Evolutionary conservation across 2,888 invertebrate species (phyloP), one percentile per base, ranked within the genome.

Genomic region (Hedya salicella): DNA sequence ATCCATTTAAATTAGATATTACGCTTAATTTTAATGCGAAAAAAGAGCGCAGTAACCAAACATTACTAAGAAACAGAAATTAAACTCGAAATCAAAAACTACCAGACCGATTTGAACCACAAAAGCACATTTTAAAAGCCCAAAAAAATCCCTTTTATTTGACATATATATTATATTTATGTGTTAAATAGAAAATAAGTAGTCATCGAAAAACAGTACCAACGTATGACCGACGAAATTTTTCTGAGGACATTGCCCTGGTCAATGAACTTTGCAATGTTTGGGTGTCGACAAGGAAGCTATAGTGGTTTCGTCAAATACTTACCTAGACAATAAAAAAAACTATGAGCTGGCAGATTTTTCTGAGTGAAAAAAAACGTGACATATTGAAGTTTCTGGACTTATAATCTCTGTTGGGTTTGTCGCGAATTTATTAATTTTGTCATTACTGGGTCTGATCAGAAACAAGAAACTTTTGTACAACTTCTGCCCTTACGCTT

Each of bases 241-340:
- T 60, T 53, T 54, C 19, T 19, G n/a, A 39, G 65, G 59, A 25
- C 52, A 16, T 30, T 53, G 21, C 21, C 52, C 52, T n/a, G 59
- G 52, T 59, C 39, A 44, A 44, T 3, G 59, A 65, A 4, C 65
- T 46, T 57, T 36, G 50, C 65, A 53, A 39, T 65, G 59, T 65
- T 65, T 65, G 65, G 59, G 52, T 52, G 62, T 50, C 6, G 42
- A 52, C 3, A 3, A 62, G 56, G 63, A 48, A 59, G 44, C 11
- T 6, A n/a, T 39, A 36, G 25, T 36, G 19, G 50, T 32, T n/a
- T 32, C 52, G 25, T 44, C 44, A 44, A 46, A 59, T 46, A 59
- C 65, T 64, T 64, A 64, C 64, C 64, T 65, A 65, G 59, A 14
- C 46, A 59, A 59, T 49, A 32, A 64, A 62, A 64, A 50, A 63